Evolutionary conservation across 2,113 vertebrate genomes (phyloP).

Genomic region (Otocyon megalotis): DNA sequence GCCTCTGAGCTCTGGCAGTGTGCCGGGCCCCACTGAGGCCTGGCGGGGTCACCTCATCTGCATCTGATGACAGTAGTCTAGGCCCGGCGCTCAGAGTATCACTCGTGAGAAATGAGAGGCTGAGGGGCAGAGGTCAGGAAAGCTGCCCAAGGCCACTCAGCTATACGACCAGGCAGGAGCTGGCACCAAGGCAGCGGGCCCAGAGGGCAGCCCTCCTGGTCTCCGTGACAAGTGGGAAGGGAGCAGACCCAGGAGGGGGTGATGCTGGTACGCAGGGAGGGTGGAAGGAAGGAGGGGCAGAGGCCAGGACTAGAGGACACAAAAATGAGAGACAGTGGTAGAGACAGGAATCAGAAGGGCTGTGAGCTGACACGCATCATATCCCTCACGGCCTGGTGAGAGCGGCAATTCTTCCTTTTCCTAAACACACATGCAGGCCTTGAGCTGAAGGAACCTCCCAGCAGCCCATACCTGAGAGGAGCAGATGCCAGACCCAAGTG

Average conservation of each 20-base stretch:
- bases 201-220: neutral
- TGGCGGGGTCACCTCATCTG: neutral
- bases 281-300: neutral
- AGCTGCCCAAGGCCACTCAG: too few relatives aligned
- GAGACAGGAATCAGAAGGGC: neutral
- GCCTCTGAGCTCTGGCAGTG: too few relatives aligned
- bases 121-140: neutral
- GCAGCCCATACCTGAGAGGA: too few relatives aligned
- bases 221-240: neutral
- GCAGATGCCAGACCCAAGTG: neutral
- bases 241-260: neutral
- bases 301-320: neutral
- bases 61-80: neutral
- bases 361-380: accelerated
- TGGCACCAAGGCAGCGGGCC: neutral
- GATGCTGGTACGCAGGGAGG: neutral
- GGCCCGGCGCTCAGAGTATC: neutral
- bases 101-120: neutral
- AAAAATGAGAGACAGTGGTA: neutral
- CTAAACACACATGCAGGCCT: neutral
- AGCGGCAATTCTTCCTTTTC: neutral
- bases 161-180: neutral
- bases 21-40: neutral
- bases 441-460: neutral
- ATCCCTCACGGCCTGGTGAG: neutral